These are phyloP conservation scores for Choloepus didactylus DNA, from an alignment of 2,797 vertebrate genomes.

Conservation along the genomic window DNA sequence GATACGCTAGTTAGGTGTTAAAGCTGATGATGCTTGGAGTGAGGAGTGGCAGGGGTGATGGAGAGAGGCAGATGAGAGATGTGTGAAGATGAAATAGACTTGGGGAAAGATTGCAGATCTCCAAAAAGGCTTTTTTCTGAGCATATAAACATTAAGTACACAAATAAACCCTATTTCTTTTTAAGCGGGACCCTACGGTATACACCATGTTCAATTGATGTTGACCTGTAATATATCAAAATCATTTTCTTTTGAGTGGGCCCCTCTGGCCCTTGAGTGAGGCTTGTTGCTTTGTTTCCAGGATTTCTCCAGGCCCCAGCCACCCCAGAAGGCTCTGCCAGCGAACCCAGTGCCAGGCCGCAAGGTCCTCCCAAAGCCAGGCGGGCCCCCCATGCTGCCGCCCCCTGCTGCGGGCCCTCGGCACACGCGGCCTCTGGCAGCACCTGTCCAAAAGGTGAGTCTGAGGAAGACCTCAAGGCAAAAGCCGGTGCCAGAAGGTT, in stretches of 20 bases:
- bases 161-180: neutral
- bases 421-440: neutral
- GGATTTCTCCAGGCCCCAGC: constrained; percentile 85
- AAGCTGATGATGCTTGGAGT: neutral
- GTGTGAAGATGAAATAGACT: neutral
- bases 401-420: constrained; percentile 55
- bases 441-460: constrained; percentile 76
- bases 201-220: neutral
- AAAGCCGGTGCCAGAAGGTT: neutral
- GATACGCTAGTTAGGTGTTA: neutral
- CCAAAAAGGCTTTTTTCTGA: neutral
- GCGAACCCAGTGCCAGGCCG: constrained; percentile 86
- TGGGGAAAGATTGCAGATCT: neutral
- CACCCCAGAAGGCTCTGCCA: constrained; percentile 89
- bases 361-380: constrained; percentile 66
- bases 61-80: neutral
- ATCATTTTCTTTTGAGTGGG: neutral
- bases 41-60: neutral
- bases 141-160: neutral
- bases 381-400: neutral
- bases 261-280: constrained; percentile 28
- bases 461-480: neutral
- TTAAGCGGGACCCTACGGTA: neutral
- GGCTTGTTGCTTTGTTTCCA: constrained; percentile 59
- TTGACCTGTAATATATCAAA: neutral